These are phyloP conservation scores for Psophia crepitans DNA, from an alignment of 2,113 vertebrate genomes.

Conservation along the genomic window DNA sequence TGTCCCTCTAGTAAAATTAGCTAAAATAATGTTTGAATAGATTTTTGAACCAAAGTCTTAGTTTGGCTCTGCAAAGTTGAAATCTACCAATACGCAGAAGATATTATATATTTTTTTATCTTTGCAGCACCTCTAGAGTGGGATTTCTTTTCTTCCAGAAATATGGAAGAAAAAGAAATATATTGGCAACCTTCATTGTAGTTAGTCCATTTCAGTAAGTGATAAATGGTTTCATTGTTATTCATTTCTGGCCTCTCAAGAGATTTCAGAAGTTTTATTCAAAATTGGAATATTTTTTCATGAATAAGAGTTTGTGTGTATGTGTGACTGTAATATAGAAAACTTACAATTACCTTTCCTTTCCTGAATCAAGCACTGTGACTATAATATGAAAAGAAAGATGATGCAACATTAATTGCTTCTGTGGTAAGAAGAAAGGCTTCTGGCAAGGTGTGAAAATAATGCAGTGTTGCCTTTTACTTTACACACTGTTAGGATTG, in stretches of 20 bases:
- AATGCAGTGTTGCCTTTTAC: not conserved
- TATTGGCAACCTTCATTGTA: not conserved
- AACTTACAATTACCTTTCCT: not conserved
- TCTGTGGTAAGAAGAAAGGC: not conserved
- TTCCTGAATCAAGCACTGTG: not conserved
- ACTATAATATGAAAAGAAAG: conserved; percentile 11
- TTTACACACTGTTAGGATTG: not conserved
- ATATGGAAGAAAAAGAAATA: not conserved
- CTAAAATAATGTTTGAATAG: not conserved
- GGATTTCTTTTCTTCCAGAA: not conserved
- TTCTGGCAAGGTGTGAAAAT: not conserved
- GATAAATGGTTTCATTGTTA: not conserved
- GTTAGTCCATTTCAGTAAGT: not conserved
- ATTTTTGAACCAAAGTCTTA: not conserved
- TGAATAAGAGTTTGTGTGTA: not conserved
- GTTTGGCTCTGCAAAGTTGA: not conserved
- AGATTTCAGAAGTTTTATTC: not conserved
- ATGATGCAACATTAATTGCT: conserved; percentile 2
- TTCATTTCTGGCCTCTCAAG: not conserved
- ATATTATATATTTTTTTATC: not conserved
- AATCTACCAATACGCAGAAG: not conserved
- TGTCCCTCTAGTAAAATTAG: not conserved
- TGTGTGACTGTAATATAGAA: not conserved
- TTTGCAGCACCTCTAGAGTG: not conserved
- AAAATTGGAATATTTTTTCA: not conserved